A percentile compares a stretch with the other conserved stretches of the same genome.
Evolutionary conservation across 2,888 invertebrate genomes (phyloP).

Genomic region (Oligia latruncula): DNA sequence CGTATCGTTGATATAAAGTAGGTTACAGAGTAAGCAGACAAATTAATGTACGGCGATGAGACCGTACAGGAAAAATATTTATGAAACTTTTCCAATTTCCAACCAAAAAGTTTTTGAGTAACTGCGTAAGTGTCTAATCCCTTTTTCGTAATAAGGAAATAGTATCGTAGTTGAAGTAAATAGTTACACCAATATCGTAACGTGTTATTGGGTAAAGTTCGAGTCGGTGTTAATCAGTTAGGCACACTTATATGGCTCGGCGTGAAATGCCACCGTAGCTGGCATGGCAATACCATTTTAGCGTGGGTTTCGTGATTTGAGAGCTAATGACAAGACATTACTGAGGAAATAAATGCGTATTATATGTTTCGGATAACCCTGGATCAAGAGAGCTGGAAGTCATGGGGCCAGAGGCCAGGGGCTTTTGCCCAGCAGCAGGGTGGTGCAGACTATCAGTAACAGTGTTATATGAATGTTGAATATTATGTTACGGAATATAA

Average conservation of each 20-base stretch:
- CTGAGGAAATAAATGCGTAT: not conserved
- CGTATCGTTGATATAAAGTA: too few species aligned
- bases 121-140: conserved; percentile 3
- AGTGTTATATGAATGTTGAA: not conserved
- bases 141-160: conserved; percentile 44
- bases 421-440: too few species aligned
- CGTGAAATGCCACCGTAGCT: conserved; percentile 46
- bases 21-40: too few species aligned
- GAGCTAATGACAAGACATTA: conserved; percentile 47
- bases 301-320: conserved; percentile 55
- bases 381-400: not conserved
- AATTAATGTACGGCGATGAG: too few species aligned
- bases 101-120: not conserved
- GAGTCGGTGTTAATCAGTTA: conserved; percentile 54
- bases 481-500: not conserved
- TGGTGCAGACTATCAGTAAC: too few species aligned
- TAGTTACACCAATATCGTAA: conserved; percentile 54
- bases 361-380: not conserved
- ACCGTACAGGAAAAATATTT: not conserved
- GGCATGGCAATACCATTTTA: conserved; percentile 44
- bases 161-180: conserved; percentile 45
- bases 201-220: conserved; percentile 57
- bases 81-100: not conserved
- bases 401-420: not conserved
- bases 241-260: conserved; percentile 46